phyloP scores from a whole-genome alignment of 2,113 vertebrate species.

The Nycticryphes semicollaris region DNA sequence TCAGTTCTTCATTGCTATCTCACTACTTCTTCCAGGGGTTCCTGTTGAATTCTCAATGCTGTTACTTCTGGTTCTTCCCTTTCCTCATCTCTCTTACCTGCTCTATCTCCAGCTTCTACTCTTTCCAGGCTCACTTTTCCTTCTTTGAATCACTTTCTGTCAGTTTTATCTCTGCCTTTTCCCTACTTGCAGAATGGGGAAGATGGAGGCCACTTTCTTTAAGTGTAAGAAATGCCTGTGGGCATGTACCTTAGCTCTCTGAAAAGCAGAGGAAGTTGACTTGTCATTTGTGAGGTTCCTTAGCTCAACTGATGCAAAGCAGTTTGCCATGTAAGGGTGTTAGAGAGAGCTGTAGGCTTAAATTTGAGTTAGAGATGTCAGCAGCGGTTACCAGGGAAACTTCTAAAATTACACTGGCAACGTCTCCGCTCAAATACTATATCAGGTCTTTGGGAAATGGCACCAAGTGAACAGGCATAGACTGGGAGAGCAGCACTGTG shows the following conservation, averaged over 20 bases:
- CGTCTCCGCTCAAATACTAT: background rate
- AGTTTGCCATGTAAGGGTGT: background rate
- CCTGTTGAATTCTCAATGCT: background rate
- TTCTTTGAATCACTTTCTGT: background rate
- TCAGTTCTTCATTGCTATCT: background rate
- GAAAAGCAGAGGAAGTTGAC: background rate
- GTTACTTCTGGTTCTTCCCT: background rate
- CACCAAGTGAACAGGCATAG: background rate
- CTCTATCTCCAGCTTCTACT: background rate
- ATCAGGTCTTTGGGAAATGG: slow-evolving; percentile 43
- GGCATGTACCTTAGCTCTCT: background rate
- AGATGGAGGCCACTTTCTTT: background rate
- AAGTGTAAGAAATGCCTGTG: background rate
- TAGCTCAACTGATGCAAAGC: background rate
- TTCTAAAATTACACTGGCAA: slow-evolving; percentile 61
- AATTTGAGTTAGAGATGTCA: slow-evolving; percentile 58
- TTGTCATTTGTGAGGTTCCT: background rate
- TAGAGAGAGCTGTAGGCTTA: slow-evolving; percentile 33
- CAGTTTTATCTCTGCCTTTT: background rate
- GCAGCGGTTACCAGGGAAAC: slow-evolving; percentile 68
- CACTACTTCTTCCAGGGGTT: background rate
- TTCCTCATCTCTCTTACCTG: background rate
- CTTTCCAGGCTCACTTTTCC: background rate
- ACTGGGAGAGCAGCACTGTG: background rate
- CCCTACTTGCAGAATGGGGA: background rate